phyloP scores from a whole-genome alignment of 2,888 invertebrate species.

The Dryadula phaetusa region DNA sequence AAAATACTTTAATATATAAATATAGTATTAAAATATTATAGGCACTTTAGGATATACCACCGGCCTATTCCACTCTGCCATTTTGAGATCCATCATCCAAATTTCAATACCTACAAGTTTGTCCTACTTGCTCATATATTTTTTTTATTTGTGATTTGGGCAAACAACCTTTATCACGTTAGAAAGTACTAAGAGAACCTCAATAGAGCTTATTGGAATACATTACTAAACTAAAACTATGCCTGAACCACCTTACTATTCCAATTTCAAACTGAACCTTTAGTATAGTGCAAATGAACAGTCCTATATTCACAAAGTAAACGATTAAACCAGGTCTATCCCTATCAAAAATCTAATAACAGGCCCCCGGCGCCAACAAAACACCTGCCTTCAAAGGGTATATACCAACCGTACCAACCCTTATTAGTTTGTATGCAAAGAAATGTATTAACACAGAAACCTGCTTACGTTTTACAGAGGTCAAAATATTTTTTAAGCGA shows the following conservation, averaged over 20 bases:
- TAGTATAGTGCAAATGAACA: background rate
- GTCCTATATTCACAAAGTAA: conserved; percentile 20
- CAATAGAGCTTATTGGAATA: background rate
- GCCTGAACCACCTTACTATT: background rate
- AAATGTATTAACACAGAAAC: conserved; percentile 49
- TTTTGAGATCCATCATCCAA: too few relatives aligned
- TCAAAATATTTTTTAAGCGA: conserved; percentile 20
- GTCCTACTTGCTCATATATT: too few relatives aligned
- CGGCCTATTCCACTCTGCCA: too few relatives aligned
- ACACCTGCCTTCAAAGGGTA: conserved; percentile 40
- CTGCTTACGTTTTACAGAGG: conserved; percentile 34
- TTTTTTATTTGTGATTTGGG: too few relatives aligned
- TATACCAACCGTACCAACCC: conserved; percentile 44
- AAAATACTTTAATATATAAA: too few relatives aligned
- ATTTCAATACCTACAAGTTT: too few relatives aligned
- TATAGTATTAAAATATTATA: too few relatives aligned
- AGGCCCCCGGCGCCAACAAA: conserved; percentile 27
- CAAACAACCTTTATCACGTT: too few relatives aligned
- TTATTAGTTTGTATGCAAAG: conserved; percentile 52
- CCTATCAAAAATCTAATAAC: conserved; percentile 33
- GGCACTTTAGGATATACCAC: too few relatives aligned
- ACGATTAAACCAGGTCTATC: conserved; percentile 17
- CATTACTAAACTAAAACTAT: background rate
- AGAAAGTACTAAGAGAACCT: background rate
- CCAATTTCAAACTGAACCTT: background rate